A percentile compares a stretch with the other conserved stretches of the same genome.
These are phyloP conservation scores for Saccostrea glomerata DNA, from an alignment of 1,140 invertebrate genomes.

Conservation along the genomic window DNA sequence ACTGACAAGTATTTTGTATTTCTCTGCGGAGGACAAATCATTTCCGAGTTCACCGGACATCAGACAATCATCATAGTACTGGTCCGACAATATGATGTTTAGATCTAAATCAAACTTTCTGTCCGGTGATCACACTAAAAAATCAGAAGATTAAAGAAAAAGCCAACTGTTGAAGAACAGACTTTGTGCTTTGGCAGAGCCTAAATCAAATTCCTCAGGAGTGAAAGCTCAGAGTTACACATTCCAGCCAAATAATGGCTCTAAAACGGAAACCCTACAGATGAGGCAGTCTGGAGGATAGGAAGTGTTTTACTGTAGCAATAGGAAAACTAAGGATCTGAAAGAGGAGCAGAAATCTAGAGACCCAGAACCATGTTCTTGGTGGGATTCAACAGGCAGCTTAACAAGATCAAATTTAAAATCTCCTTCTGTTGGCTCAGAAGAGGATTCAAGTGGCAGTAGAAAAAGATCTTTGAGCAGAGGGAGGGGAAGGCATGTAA, in stretches of 20 bases:
- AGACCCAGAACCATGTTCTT: not conserved
- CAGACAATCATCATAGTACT: not conserved
- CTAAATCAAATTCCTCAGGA: not conserved
- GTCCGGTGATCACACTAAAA: not conserved
- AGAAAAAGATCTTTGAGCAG: not conserved
- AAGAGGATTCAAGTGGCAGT: not conserved
- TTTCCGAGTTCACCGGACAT: not conserved
- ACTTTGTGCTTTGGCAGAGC: not conserved
- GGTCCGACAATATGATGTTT: constrained; percentile 9
- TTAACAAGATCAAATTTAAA: not conserved
- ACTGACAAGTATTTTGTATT: not conserved
- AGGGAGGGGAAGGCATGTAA: not conserved
- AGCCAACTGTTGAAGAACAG: not conserved
- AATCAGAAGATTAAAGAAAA: not conserved
- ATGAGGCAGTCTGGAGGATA: not conserved
- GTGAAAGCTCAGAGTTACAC: not conserved
- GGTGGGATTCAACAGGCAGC: not conserved
- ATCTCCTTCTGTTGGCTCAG: not conserved
- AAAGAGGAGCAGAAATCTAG: not conserved
- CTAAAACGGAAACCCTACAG: not conserved
- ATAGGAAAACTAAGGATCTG: not conserved
- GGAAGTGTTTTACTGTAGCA: not conserved
- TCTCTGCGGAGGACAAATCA: not conserved
- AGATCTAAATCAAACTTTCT: constrained; percentile 7
- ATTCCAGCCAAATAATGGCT: not conserved